Percentiles rank a stretch among this genome's conserved stretches.
Evolutionary conservation across 2,888 invertebrate species (phyloP).

Genomic region (Erannis defoliaria): DNA sequence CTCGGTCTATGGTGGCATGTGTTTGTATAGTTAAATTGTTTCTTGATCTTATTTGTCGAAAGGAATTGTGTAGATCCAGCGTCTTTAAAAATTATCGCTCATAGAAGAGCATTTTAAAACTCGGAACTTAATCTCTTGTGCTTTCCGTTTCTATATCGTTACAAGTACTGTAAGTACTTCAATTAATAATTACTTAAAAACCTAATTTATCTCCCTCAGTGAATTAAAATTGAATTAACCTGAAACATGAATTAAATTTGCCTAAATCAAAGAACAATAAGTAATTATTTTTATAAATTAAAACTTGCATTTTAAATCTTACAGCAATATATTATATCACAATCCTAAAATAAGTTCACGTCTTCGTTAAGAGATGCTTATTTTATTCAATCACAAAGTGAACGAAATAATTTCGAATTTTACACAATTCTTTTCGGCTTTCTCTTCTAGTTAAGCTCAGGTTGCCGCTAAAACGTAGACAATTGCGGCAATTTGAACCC

Average conservation of each 20-base stretch:
- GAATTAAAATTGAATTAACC: too few species aligned
- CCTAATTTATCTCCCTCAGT: too few species aligned
- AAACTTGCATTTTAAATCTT: too few species aligned
- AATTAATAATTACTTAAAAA: too few species aligned
- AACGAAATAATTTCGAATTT: neutral
- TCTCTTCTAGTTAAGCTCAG: conserved; percentile 47
- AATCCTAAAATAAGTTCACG: neutral
- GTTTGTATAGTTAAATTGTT: conserved; percentile 24
- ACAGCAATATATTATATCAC: neutral
- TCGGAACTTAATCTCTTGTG: neutral
- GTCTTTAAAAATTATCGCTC: neutral
- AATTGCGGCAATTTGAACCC: conserved; percentile 45
- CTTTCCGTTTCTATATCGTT: too few species aligned
- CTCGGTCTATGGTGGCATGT: conserved; percentile 14
- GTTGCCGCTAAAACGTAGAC: conserved; percentile 32
- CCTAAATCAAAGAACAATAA: too few species aligned
- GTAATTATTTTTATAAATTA: too few species aligned
- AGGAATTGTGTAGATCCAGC: conserved; percentile 19
- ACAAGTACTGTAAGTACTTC: too few species aligned
- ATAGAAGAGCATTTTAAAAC: too few species aligned
- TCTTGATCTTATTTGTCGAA: conserved; percentile 25
- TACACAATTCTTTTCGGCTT: conserved; percentile 49
- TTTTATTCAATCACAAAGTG: neutral
- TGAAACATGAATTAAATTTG: too few species aligned
- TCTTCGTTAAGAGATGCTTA: neutral